Evolutionary conservation across 2,113 vertebrate species (phyloP).

Genomic region (Malurus elegans): DNA sequence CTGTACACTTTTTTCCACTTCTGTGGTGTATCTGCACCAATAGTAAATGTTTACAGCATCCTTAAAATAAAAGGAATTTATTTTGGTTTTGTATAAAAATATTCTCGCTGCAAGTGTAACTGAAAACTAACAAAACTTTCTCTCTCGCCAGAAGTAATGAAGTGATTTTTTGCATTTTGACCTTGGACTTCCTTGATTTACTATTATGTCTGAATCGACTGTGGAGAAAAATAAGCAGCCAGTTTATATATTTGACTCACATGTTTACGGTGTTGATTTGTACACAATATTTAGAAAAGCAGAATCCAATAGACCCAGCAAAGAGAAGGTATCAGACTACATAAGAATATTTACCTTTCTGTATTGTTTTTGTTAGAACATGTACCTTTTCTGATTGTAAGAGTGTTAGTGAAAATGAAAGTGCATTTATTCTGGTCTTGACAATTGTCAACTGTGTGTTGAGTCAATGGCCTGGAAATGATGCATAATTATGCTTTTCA

Average conservation of each 20-base stretch:
- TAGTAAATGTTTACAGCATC: background rate
- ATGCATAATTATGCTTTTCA: background rate
- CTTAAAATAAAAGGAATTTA: background rate
- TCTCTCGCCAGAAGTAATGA: background rate
- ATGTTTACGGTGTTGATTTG: background rate
- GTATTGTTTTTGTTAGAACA: background rate
- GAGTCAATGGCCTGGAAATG: background rate
- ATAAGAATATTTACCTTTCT: background rate
- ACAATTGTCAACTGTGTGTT: background rate
- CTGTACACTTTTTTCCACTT: background rate
- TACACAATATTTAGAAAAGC: background rate
- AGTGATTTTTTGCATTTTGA: background rate
- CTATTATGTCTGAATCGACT: background rate
- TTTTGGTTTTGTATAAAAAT: background rate
- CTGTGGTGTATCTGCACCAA: background rate
- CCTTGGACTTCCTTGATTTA: background rate
- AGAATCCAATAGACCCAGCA: background rate
- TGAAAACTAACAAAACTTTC: background rate
- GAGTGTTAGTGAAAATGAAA: background rate
- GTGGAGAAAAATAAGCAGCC: background rate
- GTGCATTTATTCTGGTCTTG: background rate
- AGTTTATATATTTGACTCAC: background rate
- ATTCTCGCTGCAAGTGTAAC: background rate
- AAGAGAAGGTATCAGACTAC: background rate
- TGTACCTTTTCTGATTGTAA: background rate